Percentiles rank a stretch among this genome's conserved stretches.
These are phyloP conservation scores for Eleutherodactylus coqui DNA, from an alignment of 2,797 vertebrate genomes.

Conservation along the genomic window DNA sequence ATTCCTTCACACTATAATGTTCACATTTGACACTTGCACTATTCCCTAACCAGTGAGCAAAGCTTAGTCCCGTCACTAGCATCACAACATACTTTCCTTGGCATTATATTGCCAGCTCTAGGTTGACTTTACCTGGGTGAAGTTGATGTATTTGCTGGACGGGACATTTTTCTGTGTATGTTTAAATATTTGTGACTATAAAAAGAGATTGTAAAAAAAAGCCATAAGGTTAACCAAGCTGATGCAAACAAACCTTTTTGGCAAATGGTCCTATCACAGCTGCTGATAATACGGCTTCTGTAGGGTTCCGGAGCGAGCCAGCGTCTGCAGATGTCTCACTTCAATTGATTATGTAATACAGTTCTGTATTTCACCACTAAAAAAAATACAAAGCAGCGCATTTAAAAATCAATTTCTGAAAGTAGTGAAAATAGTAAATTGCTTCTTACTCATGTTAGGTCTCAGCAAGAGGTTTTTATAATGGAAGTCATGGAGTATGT, in stretches of 20 bases:
- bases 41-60: too few relatives aligned
- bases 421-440: constrained; percentile 31
- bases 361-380: constrained; percentile 13
- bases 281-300: neutral
- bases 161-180: neutral
- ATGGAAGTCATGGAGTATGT: constrained; percentile 25
- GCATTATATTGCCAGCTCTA: neutral
- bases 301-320: neutral
- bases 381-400: constrained; percentile 18
- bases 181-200: too few relatives aligned
- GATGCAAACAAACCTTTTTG: constrained; percentile 24
- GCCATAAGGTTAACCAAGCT: constrained; percentile 15
- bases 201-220: too few relatives aligned
- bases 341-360: constrained; percentile 32
- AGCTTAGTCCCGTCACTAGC: too few relatives aligned
- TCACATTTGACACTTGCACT: too few relatives aligned
- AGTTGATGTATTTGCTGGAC: neutral
- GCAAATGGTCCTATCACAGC: constrained; percentile 2
- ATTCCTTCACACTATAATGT: too few relatives aligned
- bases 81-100: neutral
- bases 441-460: constrained; percentile 12
- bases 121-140: neutral
- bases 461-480: constrained; percentile 24
- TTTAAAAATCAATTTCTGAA: constrained; percentile 39
- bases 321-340: constrained; percentile 21